Conservation (phyloP, 2,888 invertebrate species). For the Microctonus brassicae region DNA sequence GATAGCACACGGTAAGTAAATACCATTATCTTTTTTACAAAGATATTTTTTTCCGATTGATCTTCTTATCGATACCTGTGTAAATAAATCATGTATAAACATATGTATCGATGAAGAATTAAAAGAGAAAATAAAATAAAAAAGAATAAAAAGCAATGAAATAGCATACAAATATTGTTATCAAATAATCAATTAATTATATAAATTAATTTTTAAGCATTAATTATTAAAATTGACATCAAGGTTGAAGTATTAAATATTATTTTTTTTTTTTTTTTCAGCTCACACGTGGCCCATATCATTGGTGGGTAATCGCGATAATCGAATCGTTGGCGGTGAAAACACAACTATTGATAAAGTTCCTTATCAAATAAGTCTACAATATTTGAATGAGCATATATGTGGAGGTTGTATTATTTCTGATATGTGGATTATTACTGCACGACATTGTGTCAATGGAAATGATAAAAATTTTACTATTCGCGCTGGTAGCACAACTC, state of each 20-base stretch:
- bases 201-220: neutral
- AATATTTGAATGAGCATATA: constrained; percentile 66
- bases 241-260: neutral
- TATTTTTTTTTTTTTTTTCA: too few species aligned
- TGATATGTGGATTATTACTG: constrained; percentile 71
- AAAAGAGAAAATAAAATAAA: neutral
- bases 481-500: constrained; percentile 71
- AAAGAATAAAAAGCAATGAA: neutral
- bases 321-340: constrained; percentile 71
- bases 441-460: constrained; percentile 72
- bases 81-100: neutral
- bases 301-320: neutral
- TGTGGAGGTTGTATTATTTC: constrained; percentile 74
- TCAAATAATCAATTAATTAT: neutral
- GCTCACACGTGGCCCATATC: neutral
- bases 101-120: neutral
- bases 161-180: too few species aligned
- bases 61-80: neutral
- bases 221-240: neutral
- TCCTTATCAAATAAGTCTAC: constrained; percentile 71
- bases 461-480: constrained; percentile 52
- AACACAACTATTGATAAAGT: constrained; percentile 69
- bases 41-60: neutral
- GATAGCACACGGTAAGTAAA: neutral
- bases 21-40: neutral